A percentile compares a stretch with the other conserved stretches of the same genome.
Conservation (phyloP, 2,888 invertebrate species). For the Drosophila pegasa region DNA sequence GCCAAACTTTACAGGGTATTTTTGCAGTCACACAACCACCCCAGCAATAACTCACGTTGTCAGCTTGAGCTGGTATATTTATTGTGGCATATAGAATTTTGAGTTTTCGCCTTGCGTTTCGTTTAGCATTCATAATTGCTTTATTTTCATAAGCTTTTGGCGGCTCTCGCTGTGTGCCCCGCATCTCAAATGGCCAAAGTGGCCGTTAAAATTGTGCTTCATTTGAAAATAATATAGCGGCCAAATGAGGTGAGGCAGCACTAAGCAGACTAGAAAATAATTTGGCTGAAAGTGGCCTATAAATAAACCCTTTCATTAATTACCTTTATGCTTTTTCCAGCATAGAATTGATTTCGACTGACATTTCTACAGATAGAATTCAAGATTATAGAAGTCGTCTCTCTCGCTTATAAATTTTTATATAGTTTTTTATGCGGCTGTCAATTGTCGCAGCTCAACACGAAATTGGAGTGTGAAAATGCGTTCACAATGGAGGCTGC, state of each 20-base stretch:
- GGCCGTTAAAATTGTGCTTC: constrained; percentile 55
- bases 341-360: constrained; percentile 48
- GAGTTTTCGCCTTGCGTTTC: constrained; percentile 51
- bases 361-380: constrained; percentile 30
- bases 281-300: constrained; percentile 48
- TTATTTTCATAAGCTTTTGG: constrained; percentile 62
- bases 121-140: constrained; percentile 73
- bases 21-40: neutral
- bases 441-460: constrained; percentile 44
- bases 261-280: constrained; percentile 48
- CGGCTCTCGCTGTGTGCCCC: constrained; percentile 55
- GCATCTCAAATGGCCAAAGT: constrained; percentile 67
- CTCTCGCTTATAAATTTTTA: constrained; percentile 41
- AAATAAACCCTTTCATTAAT: constrained; percentile 43
- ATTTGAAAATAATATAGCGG: constrained; percentile 43
- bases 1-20: constrained; percentile 20
- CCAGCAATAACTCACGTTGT: neutral
- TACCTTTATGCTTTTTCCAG: constrained; percentile 18
- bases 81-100: constrained; percentile 56
- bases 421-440: constrained; percentile 32
- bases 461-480: constrained; percentile 81
- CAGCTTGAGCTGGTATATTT: constrained; percentile 12
- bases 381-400: constrained; percentile 10
- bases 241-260: constrained; percentile 58
- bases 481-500: constrained; percentile 61